Conservation (phyloP, 2,797 vertebrate species). For the Enteromius anoplus region DNA sequence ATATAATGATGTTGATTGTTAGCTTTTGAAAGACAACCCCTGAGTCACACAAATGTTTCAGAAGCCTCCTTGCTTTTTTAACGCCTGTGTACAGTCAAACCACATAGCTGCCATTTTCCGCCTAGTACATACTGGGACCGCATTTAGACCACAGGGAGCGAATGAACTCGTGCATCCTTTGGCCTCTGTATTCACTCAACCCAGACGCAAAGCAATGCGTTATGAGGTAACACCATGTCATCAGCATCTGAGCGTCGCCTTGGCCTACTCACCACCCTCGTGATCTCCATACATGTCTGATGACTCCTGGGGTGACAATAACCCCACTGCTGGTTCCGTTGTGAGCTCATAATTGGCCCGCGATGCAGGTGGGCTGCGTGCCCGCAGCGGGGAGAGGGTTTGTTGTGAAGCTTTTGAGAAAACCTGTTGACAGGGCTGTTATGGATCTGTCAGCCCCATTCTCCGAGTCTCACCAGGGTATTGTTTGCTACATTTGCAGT, state of each 20-base stretch:
- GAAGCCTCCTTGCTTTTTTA: constrained; percentile 52
- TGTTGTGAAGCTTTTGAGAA: neutral
- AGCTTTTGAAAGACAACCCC: constrained; percentile 27
- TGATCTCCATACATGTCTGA: constrained; percentile 49
- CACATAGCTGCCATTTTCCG: constrained; percentile 57
- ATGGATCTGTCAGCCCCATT: constrained; percentile 46
- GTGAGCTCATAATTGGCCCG: constrained; percentile 49
- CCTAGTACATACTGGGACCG: constrained; percentile 39
- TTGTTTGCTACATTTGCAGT: constrained; percentile 47
- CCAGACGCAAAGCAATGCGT: constrained; percentile 45
- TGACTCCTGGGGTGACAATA: constrained; percentile 38
- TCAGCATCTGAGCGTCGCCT: constrained; percentile 41
- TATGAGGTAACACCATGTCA: constrained; percentile 63
- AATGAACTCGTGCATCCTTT: constrained; percentile 60
- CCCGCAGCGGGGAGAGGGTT: neutral
- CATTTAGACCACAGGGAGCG: constrained; percentile 54
- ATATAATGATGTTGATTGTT: constrained; percentile 28
- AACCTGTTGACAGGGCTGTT: constrained; percentile 52
- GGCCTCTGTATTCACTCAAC: constrained; percentile 38
- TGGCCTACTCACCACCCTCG: constrained; percentile 43
- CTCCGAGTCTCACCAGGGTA: constrained; percentile 13
- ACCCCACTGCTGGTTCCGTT: constrained; percentile 36
- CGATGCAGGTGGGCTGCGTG: constrained; percentile 31
- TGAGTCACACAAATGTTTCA: constrained; percentile 40
- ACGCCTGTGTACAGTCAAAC: constrained; percentile 53